Base-by-base conservation (phyloP, 2,888 invertebrate genomes). In the Pteria penguin region DNA sequence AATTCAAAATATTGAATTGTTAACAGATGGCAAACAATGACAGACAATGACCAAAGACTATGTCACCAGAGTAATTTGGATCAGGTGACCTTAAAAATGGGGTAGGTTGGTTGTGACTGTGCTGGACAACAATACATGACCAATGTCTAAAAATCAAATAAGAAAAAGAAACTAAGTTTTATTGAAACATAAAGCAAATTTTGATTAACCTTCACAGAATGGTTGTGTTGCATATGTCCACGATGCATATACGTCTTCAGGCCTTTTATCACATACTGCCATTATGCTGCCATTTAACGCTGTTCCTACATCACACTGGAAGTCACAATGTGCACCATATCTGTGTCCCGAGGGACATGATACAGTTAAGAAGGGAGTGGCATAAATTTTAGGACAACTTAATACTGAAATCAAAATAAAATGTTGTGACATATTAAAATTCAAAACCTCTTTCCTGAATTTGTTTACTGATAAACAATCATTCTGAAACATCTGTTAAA, bases 151-250 rank as follows among this genome's bases (percentile, higher is more conserved):
- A 45, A 11, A 45, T 45, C 14, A 8, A 45, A 45, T 45, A 18
- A 45, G 58, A 2, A 67, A 62, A 36, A 58, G 11, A 18, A 36
- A 14, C n/a, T n/a, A n/a, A n/a, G n/a, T n/a, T n/a, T n/a, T n/a
- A n/a, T n/a, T n/a, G n/a, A n/a, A n/a, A n/a, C n/a, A n/a, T n/a
- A n/a, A n/a, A n/a, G n/a, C n/a, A n/a, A n/a, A n/a, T n/a, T n/a
- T n/a, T n/a, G n/a, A 45, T 18, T 45, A 14, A 84, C 84, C 45
- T 77, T 81, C 66, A 69, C 84, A 84, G 29, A 74, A 84, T 0
- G 84, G 82, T 58, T 84, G 81, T n/a, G 31, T 11, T 5, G 70
- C 32, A 61, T 76, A 81, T 22, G 69, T 60, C 84, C 84, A 84
- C 1, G 36, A 52, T 2, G 79, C 80, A 45, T 79, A 82, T 5